Evolutionary conservation across 2,888 invertebrate species (phyloP), one percentile per base, ranked within the genome.

Genomic region (Macaria liturata): DNA sequence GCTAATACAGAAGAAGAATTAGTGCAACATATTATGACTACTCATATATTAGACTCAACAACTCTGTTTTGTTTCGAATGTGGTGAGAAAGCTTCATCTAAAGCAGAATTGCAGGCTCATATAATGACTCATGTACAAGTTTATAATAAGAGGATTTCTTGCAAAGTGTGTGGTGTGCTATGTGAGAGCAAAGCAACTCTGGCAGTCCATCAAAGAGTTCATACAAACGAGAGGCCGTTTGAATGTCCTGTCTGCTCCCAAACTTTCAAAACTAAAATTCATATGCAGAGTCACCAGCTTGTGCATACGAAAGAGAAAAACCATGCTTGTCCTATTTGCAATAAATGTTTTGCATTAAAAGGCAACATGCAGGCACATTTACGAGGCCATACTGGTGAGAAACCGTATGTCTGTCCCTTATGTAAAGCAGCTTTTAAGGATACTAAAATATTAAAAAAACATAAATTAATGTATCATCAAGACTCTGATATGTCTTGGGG

Each of bases 251-350:
- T 8, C 8, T 42, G 42, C 9, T 4, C 8, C 5, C 42, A n/a
- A 4, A 42, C 6, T n/a, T 42, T 42, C 42, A 42, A 42, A 42
- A 42, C 42, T 42, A 42, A n/a, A 9, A 42, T n/a, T 9, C 42
- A 42, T 42, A 8, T 42, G n/a, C 42, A 54, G 54, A 46, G 53
- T 53, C 61, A 57, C 53, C 56, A 47, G 50, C 50, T 51, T 50
- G 54, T n/a, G 9, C 42, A 42, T 42, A 45, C 50, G 32, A 7
- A 42, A 42, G 42, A 42, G 9, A 42, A 42, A 9, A 42, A n/a
- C 4, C 9, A 8, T 42, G 42, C 4, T 5, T 42, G 42, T 42
- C n/a, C 42, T 5, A 9, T 42, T 9, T 42, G 42, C n/a, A n/a
- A 42, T 42, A 0, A 42, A n/a, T 42, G 34, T 9, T 48, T 37